Evolutionary conservation across 2,888 invertebrate genomes (phyloP), one percentile per base, ranked within the genome.

Genomic region (Erebia epiphron): DNA sequence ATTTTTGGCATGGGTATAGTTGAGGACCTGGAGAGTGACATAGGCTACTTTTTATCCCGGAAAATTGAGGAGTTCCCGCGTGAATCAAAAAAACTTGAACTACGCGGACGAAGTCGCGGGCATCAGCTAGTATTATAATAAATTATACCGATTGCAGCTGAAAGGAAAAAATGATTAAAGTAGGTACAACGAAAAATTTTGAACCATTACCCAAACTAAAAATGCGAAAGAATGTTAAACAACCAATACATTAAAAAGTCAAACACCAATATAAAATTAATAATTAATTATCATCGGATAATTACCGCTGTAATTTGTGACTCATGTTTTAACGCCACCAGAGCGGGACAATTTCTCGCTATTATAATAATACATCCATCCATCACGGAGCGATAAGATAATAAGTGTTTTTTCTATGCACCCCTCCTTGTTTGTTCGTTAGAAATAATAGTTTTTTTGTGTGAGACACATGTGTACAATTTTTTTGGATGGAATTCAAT

Each of bases 361-460:
- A 85, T 86, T 85, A 83, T 76, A 78, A 79, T 83, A 84, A 83
- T 84, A 82, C 71, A 75, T 82, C 80, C 82, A 88, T 89, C 85
- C 80, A 89, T 89, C 88, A 89, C 73, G 64, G 77, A 76, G 82
- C 85, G 88, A 88, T 90, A 88, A 88, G 87, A 89, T 88, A 87
- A 87, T 87, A 86, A 87, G 80, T 80, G 82, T 85, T 86, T 86
- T 83, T 83, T 84, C 80, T 88, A 90, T 91, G 86, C 90, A 90
- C 90, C 91, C 90, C 85, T 80, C 79, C 77, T 82, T 85, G 82
- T 71, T 65, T 71, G 71, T 74, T 73, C 70, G 64, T 72, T 73
- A 74, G 84, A 86, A 79, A 82, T 86, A 86, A 88, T 86, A 83
- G 83, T 86, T 86, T 86, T 88, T 83, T 84, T 35, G 74, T 73